Percentiles rank a stretch among this genome's conserved stretches.
Conservation (phyloP, 30 jellyfish, hydroid and myxozoan species). For the Pelagia noctiluca region DNA sequence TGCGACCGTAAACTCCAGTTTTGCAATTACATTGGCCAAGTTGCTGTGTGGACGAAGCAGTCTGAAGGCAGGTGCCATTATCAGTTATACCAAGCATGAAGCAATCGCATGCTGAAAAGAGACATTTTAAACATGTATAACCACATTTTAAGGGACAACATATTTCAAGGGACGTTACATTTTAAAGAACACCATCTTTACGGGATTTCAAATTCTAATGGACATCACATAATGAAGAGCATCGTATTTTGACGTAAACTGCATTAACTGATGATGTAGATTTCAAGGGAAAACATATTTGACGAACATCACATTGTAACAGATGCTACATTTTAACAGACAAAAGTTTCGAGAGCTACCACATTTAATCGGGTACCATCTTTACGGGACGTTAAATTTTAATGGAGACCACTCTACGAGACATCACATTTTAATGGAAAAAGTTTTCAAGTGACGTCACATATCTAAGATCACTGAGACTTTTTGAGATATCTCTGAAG, state of each 20-base stretch:
- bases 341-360: too few species aligned
- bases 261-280: not conserved
- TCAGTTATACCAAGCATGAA: constrained; percentile 83
- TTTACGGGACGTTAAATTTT: too few species aligned
- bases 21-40: constrained; percentile 94
- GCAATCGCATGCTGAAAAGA: constrained; percentile 87
- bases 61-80: constrained; percentile 87
- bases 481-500: constrained; percentile 51
- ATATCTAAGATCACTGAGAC: constrained; percentile 53
- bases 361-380: too few species aligned
- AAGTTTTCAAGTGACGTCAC: constrained; percentile 72
- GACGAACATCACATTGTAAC: too few species aligned
- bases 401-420: too few species aligned
- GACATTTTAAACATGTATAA: not conserved
- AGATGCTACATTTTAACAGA: too few species aligned
- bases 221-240: not conserved
- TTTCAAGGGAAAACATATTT: not conserved
- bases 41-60: constrained; percentile 50
- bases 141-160: too few species aligned
- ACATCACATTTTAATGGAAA: too few species aligned
- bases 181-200: not conserved
- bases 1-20: constrained; percentile 91
- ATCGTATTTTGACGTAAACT: not conserved
- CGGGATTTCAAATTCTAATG: not conserved
- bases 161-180: too few species aligned